phyloP scores from a whole-genome alignment of 2,888 invertebrate genomes.

The Plagodis pulveraria region DNA sequence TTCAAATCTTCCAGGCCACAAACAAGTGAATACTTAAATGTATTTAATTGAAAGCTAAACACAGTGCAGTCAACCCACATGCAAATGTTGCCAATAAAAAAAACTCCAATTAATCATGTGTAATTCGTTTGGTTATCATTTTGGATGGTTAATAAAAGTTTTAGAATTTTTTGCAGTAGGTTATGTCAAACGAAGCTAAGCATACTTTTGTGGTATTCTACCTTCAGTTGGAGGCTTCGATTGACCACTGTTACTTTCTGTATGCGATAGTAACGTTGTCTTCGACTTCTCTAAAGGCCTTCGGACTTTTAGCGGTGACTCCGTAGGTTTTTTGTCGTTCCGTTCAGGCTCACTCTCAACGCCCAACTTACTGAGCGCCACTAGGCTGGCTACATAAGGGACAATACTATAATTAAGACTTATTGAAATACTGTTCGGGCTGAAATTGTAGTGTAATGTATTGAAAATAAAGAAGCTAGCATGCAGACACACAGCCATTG shows the following conservation, averaged over 20 bases:
- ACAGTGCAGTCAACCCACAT: slow-evolving; percentile 60
- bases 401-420: slow-evolving; percentile 49
- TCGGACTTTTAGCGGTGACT: slow-evolving; percentile 75
- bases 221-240: slow-evolving; percentile 78
- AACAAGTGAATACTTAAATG: slow-evolving; percentile 5
- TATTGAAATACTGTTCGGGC: slow-evolving; percentile 37
- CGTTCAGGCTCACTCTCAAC: slow-evolving; percentile 75
- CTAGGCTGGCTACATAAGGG: slow-evolving; percentile 78
- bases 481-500: slow-evolving; percentile 77
- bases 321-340: slow-evolving; percentile 75
- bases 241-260: slow-evolving; percentile 80
- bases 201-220: slow-evolving; percentile 64
- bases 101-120: slow-evolving; percentile 48
- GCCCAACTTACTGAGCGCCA: slow-evolving; percentile 83
- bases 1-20: slow-evolving; percentile 1
- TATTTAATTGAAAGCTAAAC: slow-evolving; percentile 13
- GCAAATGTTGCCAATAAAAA: slow-evolving; percentile 65
- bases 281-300: slow-evolving; percentile 80
- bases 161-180: slow-evolving; percentile 65
- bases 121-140: slow-evolving; percentile 39
- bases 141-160: slow-evolving; percentile 35
- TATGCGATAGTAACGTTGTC: slow-evolving; percentile 80
- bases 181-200: slow-evolving; percentile 82
- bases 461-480: slow-evolving; percentile 53
- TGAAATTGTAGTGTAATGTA: slow-evolving; percentile 48